Conservation (phyloP, 2,888 invertebrate genomes). For the Ramazzottius varieornatus region DNA sequence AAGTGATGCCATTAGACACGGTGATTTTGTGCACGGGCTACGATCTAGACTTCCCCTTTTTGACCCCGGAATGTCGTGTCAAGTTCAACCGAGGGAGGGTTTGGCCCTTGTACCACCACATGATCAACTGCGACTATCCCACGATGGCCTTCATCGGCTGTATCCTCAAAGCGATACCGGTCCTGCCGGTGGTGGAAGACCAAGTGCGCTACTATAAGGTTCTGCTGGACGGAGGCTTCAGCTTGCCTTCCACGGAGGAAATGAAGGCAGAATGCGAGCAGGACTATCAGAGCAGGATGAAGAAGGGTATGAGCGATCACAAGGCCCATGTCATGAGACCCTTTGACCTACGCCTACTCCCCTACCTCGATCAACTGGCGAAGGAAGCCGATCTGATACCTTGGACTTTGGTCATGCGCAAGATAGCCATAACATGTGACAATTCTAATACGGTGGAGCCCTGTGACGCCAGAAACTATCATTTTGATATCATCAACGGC, state of each 20-base stretch:
- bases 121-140: not conserved
- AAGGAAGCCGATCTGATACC: too few relatives aligned
- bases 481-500: too few relatives aligned
- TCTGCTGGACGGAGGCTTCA: not conserved
- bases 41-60: not conserved
- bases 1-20: not conserved
- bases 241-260: not conserved
- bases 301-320: not conserved
- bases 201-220: not conserved
- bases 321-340: not conserved
- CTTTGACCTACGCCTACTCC: too few relatives aligned
- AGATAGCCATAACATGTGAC: too few relatives aligned
- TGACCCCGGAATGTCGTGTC: not conserved
- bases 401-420: too few relatives aligned
- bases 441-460: too few relatives aligned
- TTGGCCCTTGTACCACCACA: not conserved
- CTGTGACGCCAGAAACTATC: too few relatives aligned
- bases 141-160: not conserved
- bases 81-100: not conserved
- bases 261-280: not conserved
- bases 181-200: not conserved
- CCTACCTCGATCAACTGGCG: too few relatives aligned
- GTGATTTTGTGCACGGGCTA: not conserved
- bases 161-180: not conserved
- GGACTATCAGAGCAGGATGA: not conserved